These are phyloP conservation scores for Oreochromis spilurus DNA, from an alignment of 2,113 vertebrate species.

Conservation along the genomic window DNA sequence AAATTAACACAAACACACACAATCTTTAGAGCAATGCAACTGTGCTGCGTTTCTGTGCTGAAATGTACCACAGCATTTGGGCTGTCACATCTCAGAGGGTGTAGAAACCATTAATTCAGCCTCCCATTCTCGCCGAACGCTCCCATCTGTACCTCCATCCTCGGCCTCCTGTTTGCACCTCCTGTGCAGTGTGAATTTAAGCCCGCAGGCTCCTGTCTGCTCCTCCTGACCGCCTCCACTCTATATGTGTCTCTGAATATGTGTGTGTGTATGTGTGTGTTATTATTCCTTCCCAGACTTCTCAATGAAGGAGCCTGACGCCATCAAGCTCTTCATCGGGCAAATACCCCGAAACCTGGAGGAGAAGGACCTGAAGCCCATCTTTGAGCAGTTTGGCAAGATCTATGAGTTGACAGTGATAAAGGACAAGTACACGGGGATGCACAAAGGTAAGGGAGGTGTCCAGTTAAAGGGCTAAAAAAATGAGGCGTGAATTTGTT, in stretches of 20 bases:
- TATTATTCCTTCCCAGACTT: conserved; percentile 63
- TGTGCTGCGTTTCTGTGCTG: neutral
- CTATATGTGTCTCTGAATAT: neutral
- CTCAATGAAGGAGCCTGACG: conserved; percentile 99
- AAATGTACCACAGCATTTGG: neutral
- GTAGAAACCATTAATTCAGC: conserved; percentile 24
- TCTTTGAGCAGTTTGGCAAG: conserved; percentile 99
- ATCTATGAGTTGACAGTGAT: conserved; percentile 99
- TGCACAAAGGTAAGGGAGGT: conserved; percentile 91
- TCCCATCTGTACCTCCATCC: conserved; percentile 61
- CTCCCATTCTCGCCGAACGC: conserved; percentile 6
- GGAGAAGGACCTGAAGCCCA: conserved; percentile 98
- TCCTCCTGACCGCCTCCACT: conserved; percentile 46
- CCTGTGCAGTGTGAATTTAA: conserved; percentile 66
- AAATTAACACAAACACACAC: neutral
- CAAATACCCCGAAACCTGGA: conserved; percentile 99
- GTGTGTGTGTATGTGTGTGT: conserved; percentile 23
- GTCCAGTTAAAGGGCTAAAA: neutral
- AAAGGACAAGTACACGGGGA: conserved; percentile 99
- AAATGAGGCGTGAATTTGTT: neutral
- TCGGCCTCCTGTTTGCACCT: conserved; percentile 66
- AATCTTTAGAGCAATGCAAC: neutral
- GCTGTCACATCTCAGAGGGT: neutral
- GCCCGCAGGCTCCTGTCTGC: conserved; percentile 57
- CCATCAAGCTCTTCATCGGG: conserved; percentile 99